These are phyloP conservation scores for Yponomeuta plumbellus DNA, from an alignment of 2,888 invertebrate species.

Conservation along the genomic window DNA sequence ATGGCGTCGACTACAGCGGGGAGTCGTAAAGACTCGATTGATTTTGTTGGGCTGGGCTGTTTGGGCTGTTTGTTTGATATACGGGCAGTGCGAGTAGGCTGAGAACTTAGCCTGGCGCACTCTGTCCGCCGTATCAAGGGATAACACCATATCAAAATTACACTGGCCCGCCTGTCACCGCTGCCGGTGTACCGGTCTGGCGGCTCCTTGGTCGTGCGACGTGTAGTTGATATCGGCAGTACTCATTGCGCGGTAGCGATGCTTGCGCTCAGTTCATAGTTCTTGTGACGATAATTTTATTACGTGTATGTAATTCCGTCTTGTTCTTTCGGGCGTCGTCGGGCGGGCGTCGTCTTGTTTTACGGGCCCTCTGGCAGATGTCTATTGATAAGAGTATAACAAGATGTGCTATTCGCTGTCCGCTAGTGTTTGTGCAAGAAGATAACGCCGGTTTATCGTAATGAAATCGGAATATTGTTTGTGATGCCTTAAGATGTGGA, in stretches of 20 bases:
- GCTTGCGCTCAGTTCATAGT: not conserved
- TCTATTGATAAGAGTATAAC: not conserved
- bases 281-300: not conserved
- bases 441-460: not conserved
- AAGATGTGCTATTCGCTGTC: not conserved
- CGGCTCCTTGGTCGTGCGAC: not conserved
- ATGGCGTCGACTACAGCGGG: too few relatives aligned
- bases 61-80: too few relatives aligned
- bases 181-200: not conserved
- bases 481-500: not conserved
- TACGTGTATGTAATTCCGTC: not conserved
- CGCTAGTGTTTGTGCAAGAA: not conserved
- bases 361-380: not conserved
- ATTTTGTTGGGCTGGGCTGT: too few relatives aligned
- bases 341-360: too few relatives aligned
- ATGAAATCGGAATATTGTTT: not conserved
- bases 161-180: not conserved
- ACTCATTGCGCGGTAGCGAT: not conserved
- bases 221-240: not conserved
- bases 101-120: too few relatives aligned
- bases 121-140: too few relatives aligned
- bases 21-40: too few relatives aligned
- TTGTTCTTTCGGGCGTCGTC: not conserved
- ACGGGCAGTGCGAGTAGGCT: too few relatives aligned
- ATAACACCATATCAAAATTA: too few relatives aligned